Conservation (phyloP, 2,113 vertebrate genomes). For the Mustelus asterias region DNA sequence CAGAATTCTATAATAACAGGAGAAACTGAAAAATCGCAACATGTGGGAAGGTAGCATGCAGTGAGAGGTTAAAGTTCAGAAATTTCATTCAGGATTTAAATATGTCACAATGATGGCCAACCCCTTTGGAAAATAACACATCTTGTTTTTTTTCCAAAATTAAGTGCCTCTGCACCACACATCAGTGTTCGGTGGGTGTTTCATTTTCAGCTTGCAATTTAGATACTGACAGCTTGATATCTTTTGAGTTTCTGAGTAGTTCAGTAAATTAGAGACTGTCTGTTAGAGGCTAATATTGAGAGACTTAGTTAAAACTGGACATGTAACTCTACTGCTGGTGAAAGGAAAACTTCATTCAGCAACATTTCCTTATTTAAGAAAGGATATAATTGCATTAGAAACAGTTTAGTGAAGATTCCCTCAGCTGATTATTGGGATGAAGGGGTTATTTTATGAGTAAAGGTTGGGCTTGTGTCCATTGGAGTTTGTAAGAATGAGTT, state of each 20-base stretch:
- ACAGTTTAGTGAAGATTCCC: no score
- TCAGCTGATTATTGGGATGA: no score
- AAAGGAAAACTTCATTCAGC: background rate
- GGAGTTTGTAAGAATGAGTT: no score
- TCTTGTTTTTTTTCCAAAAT: background rate
- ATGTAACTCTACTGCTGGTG: background rate
- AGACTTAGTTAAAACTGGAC: background rate
- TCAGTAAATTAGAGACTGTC: background rate
- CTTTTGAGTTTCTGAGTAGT: background rate
- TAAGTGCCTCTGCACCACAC: background rate
- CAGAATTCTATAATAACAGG: conserved; percentile 7
- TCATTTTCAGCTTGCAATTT: background rate
- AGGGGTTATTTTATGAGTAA: no score
- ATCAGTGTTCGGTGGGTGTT: background rate
- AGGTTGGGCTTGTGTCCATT: no score
- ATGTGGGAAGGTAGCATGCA: background rate
- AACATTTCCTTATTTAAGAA: background rate
- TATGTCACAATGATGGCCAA: background rate
- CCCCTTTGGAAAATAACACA: background rate
- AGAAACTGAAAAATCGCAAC: conserved; percentile 4
- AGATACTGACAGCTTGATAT: background rate
- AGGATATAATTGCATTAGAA: no score
- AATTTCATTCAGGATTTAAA: background rate
- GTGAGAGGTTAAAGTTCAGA: background rate
- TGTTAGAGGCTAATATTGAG: background rate